Conservation (phyloP, 2,888 invertebrate genomes). For the Hartigia nigra region DNA sequence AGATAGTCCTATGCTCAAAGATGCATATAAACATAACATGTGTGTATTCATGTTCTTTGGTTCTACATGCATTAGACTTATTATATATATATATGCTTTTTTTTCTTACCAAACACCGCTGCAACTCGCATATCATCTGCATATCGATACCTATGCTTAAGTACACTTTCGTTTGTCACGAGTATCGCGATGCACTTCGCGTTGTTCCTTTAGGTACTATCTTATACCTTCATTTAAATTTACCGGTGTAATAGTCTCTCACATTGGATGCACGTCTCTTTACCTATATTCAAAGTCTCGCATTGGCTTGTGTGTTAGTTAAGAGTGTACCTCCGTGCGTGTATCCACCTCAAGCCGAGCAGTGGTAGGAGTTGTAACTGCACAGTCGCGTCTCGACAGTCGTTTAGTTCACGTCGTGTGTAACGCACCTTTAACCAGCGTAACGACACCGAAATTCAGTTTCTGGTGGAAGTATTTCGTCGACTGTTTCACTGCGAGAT, state of each 20-base stretch:
- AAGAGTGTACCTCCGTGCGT: constrained; percentile 19
- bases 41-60: neutral
- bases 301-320: neutral
- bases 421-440: constrained; percentile 18
- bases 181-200: neutral
- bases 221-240: neutral
- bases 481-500: constrained; percentile 1
- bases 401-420: constrained; percentile 45
- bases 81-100: neutral
- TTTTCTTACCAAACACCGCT: neutral
- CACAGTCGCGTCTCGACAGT: constrained; percentile 58
- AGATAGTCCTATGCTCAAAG: neutral
- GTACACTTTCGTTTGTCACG: neutral
- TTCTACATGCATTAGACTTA: neutral
- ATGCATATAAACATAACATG: neutral
- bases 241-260: neutral
- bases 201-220: neutral
- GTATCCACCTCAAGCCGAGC: constrained; percentile 35
- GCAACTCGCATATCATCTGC: neutral
- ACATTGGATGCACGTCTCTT: neutral
- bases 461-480: neutral
- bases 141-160: neutral
- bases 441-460: neutral
- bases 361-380: constrained; percentile 33
- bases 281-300: neutral